These are phyloP conservation scores for Pygmarrhopalites habei DNA, from an alignment of 1,140 invertebrate genomes.

Conservation along the genomic window DNA sequence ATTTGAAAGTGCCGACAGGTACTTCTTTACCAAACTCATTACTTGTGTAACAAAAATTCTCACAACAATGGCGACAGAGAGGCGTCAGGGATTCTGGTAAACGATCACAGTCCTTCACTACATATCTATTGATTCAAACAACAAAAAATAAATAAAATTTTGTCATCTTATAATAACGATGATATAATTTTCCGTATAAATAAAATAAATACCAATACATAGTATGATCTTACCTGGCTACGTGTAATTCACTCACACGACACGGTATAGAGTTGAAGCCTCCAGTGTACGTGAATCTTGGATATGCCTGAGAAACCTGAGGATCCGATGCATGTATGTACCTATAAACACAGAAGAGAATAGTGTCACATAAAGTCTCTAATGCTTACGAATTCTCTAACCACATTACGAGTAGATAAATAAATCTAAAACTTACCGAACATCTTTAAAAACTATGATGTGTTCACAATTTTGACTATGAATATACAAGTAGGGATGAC, in stretches of 20 bases:
- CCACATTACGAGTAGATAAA: neutral
- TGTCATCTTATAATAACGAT: too few species aligned
- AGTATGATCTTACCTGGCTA: conserved; percentile 47
- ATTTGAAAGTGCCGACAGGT: neutral
- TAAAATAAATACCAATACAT: neutral
- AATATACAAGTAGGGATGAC: conserved; percentile 71
- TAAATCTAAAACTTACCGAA: conserved; percentile 45
- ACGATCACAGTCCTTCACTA: conserved; percentile 10
- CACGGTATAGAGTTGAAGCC: conserved; percentile 2
- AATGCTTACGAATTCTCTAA: neutral
- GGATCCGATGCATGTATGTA: conserved; percentile 49
- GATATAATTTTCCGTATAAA: neutral
- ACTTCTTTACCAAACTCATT: neutral
- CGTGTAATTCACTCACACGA: conserved; percentile 17
- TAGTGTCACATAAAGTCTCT: conserved; percentile 2
- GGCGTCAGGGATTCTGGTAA: conserved; percentile 17
- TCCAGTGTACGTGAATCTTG: neutral
- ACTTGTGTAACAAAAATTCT: conserved; percentile 16
- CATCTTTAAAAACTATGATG: conserved; percentile 66
- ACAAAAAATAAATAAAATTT: neutral
- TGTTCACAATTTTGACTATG: conserved; percentile 85
- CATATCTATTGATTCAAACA: conserved; percentile 13
- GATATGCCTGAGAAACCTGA: conserved; percentile 35
- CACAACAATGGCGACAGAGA: conserved; percentile 11
- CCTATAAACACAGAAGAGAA: conserved; percentile 44